Evolutionary conservation across 2,113 vertebrate species (phyloP), one percentile per base, ranked within the genome.

Genomic region (Microcebus griseorufus): DNA sequence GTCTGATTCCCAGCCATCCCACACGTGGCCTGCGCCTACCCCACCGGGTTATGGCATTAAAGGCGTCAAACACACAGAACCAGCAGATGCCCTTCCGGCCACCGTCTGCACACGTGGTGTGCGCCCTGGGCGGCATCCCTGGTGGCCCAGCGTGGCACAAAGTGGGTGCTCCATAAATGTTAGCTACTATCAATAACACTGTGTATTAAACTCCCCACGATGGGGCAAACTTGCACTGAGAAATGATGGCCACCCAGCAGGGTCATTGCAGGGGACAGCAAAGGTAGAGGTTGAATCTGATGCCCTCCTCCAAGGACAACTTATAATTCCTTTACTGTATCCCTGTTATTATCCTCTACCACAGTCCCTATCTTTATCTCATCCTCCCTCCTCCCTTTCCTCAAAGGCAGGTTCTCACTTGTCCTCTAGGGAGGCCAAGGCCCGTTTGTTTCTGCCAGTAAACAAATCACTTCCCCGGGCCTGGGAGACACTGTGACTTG

Each of bases 21-120:
- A 76, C 8, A 1, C 6, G 25, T 39, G 18, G 22, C 90, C 34
- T 5, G 58, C 42, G 32, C 39, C 53, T 62, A 29, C 39, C 32
- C 27, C 16, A 3, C 23, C 42, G 45, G 29, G 42, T 34, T 51
- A 9, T 3, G 5, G 5, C 69, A 17, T n/a, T 5, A 3, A 9
- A 53, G n/a, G 29, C 17, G 22, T 29, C 1, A 1, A 3, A 2
- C 3, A 27, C 2, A 6, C 6, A 20, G 9, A 34, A 64, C 39
- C 20, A 4, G 67, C 65, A 73, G 20, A 10, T 32, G 25, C 23
- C 29, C 34, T 42, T 83, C 60, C 45, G 0, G 16, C 14, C 48
- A 29, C 0, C 9, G 48, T 67, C 3, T 9, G 20, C 67, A 29
- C 9, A 48, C 14, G 42, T 23, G n/a, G 34, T 0, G 67, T n/a